Evolutionary conservation across 2,113 vertebrate genomes (phyloP).

Genomic region (Pelodiscus sinensis): DNA sequence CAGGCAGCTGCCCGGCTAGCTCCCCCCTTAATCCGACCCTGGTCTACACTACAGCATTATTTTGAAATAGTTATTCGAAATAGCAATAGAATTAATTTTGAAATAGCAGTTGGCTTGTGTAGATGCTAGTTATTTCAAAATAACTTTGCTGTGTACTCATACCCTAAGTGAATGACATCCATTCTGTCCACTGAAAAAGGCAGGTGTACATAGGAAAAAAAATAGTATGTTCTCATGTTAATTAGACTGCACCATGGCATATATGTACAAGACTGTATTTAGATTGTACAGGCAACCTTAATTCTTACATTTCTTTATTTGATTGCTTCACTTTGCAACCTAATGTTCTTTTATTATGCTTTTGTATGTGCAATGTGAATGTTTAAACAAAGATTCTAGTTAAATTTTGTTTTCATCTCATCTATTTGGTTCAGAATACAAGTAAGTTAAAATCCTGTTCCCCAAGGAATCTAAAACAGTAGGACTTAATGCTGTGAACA

Average conservation of each 20-base stretch:
- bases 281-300: background rate
- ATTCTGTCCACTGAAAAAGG: background rate
- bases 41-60: too few relatives aligned
- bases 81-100: too few relatives aligned
- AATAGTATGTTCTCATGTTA: background rate
- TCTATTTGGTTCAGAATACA: background rate
- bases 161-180: background rate
- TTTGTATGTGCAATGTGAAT: background rate
- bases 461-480: background rate
- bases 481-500: conserved; percentile 41
- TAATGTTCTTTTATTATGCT: background rate
- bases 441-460: background rate
- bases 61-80: too few relatives aligned
- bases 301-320: background rate
- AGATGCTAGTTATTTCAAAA: too few relatives aligned
- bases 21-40: too few relatives aligned
- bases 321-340: background rate
- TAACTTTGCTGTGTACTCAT: too few relatives aligned
- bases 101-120: too few relatives aligned
- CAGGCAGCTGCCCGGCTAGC: too few relatives aligned
- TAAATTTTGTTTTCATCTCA: background rate
- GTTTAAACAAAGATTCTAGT: background rate
- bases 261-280: background rate
- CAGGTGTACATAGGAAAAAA: background rate
- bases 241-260: background rate